Evolutionary conservation across 2,888 invertebrate genomes (phyloP).

Genomic region (Parapristionchus giblindavisi): DNA sequence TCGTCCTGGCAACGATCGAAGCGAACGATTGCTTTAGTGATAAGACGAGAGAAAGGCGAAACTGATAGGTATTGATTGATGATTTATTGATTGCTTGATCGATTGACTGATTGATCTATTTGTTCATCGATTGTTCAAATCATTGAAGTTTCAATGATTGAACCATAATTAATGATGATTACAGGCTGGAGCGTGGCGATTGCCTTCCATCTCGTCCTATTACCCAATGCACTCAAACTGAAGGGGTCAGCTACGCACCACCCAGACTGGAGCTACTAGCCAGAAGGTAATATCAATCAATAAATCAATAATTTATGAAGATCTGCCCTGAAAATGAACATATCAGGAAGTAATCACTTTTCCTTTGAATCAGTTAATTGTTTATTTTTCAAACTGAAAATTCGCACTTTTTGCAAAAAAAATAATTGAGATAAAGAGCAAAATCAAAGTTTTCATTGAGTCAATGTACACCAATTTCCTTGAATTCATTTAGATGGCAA

Average conservation of each 20-base stretch:
- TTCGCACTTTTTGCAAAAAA: no score
- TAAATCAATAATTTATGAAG: neutral
- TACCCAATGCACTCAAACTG: conserved; percentile 87
- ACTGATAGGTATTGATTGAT: no score
- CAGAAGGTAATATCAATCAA: conserved; percentile 78
- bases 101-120: no score
- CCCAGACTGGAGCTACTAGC: conserved; percentile 97
- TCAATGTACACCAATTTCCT: no score
- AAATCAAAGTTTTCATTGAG: no score
- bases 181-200: conserved; percentile 95
- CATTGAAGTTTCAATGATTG: neutral
- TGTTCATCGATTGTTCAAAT: neutral
- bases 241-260: conserved; percentile 81
- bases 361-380: no score
- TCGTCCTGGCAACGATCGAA: conserved; percentile 28
- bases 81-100: no score
- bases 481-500: conserved; percentile 79
- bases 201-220: conserved; percentile 91
- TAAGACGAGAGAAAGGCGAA: conserved; percentile 11
- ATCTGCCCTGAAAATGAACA: neutral
- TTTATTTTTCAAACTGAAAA: no score
- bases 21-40: conserved; percentile 23
- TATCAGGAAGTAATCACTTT: no score
- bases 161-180: neutral
- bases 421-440: no score